phyloP scores from a whole-genome alignment of 2,888 invertebrate genomes.

The Athalia circularis region DNA sequence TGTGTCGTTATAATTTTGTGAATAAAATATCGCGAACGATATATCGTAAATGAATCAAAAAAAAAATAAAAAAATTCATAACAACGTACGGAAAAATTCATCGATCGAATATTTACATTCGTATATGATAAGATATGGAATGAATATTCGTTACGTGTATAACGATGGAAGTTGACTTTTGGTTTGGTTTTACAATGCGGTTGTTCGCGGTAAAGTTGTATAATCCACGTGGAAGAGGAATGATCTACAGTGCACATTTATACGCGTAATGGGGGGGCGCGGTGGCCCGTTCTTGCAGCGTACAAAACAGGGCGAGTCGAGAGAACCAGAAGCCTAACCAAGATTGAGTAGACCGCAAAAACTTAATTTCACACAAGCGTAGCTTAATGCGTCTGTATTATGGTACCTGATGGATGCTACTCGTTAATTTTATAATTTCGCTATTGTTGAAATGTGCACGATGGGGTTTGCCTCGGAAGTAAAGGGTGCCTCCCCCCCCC shows the following conservation, averaged over 20 bases:
- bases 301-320: conserved; percentile 51
- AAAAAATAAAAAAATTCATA: too few species aligned
- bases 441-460: conserved; percentile 48
- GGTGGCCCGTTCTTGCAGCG: conserved; percentile 50
- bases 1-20: too few species aligned
- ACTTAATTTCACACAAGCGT: conserved; percentile 54
- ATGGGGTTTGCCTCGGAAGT: conserved; percentile 43
- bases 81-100: too few species aligned
- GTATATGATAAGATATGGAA: neutral
- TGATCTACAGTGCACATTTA: conserved; percentile 49
- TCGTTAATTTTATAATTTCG: conserved; percentile 69
- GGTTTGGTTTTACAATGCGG: conserved; percentile 20
- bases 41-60: too few species aligned
- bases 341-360: conserved; percentile 63
- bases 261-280: conserved; percentile 49
- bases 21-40: too few species aligned
- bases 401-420: conserved; percentile 63
- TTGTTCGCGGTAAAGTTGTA: conserved; percentile 14
- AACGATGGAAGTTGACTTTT: neutral
- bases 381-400: conserved; percentile 61
- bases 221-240: conserved; percentile 31
- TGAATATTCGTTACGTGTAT: neutral
- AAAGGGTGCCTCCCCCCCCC: conserved; percentile 20
- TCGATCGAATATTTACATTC: neutral
- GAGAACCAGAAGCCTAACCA: conserved; percentile 54